These are phyloP conservation scores for Hartigia nigra DNA, from an alignment of 2,888 invertebrate species.

Conservation along the genomic window DNA sequence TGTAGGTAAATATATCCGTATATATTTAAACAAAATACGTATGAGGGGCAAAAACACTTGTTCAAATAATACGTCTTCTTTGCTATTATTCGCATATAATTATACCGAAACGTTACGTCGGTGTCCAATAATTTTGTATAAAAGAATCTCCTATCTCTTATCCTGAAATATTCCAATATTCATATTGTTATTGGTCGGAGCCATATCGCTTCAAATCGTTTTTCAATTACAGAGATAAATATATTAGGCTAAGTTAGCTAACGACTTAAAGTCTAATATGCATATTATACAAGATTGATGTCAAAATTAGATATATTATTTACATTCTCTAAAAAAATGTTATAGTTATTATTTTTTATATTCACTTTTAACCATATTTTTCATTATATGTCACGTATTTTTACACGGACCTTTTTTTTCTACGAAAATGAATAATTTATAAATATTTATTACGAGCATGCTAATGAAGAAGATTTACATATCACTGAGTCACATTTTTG, in stretches of 20 bases:
- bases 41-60: neutral
- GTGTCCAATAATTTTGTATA: neutral
- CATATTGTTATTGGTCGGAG: neutral
- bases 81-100: neutral
- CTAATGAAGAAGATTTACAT: neutral
- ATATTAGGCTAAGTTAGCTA: neutral
- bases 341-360: neutral
- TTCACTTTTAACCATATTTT: neutral
- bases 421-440: neutral
- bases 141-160: neutral
- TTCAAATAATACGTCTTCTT: neutral
- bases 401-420: no score
- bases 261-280: neutral
- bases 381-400: no score
- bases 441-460: neutral
- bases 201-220: neutral
- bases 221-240: neutral
- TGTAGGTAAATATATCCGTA: neutral
- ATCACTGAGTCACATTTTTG: neutral
- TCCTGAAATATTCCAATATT: neutral
- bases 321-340: neutral
- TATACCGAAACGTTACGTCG: neutral
- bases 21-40: neutral
- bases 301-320: neutral
- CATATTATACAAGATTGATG: neutral